Base-by-base conservation (phyloP, 2,113 vertebrate species). In the Motacilla alba region DNA sequence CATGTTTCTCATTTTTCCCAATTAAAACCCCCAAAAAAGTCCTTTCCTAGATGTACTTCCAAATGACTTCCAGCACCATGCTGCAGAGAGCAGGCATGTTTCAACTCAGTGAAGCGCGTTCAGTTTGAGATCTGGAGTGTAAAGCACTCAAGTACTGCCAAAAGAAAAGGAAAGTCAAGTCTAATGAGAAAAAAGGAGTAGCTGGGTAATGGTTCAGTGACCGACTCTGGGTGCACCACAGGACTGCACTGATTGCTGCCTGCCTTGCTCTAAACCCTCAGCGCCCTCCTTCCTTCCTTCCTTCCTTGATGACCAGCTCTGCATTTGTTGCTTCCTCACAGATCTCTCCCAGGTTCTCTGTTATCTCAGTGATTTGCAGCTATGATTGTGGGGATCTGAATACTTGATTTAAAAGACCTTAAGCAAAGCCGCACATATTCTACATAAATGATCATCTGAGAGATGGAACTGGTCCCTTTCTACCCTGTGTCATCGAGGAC, bases 161-260 rank as follows among this genome's bases (percentile, higher is more conserved):
- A 86, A 76, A 88, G 10, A 66, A 86, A 76, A 88, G 10, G 15
- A 68, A 83, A 76, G 16, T 17, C 37, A 53, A 33, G 35, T 27
- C 55, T 43, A 62, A 70, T 3, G 24, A 77, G 23, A 49, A 77
- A 84, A 66, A 53, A 66, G 37, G 24, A 81, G 30, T 4, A 53
- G 15, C 6, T 53, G 66, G 39, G 22, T n/a, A 10, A 7, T 3
- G 9, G 9, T 53, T 41, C 60, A 37, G 41, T 30, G 33, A 49
- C 43, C 11, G 6, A 31, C 10, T 5, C 11, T 9, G 9, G 28
- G 10, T 4, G 16, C 8, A 16, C 21, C n/a, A 24, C 7, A 4
- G 21, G 31, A 52, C 18, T 60, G 49, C 2, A 8, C 2, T 0
- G 1, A 44, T 1, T 67, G 19, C 37, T 41, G 4, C 37, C 39